phyloP scores from a whole-genome alignment of 1,140 invertebrate genomes.

The Aphelenchoides fujianensis region DNA sequence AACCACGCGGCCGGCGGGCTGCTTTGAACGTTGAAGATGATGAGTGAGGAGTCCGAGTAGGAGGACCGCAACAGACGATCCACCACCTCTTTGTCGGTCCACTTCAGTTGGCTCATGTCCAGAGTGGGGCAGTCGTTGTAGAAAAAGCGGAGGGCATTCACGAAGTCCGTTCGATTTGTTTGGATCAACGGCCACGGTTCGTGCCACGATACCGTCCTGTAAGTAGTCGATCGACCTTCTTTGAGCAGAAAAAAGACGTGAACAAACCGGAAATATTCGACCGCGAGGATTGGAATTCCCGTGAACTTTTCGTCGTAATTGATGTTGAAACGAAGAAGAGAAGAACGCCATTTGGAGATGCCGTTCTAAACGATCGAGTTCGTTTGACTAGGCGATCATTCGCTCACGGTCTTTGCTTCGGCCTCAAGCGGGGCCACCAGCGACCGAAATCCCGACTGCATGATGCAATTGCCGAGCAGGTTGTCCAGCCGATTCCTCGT shows the following conservation, averaged over 20 bases:
- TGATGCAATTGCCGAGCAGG: slow-evolving; percentile 31
- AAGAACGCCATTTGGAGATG: slow-evolving; percentile 23
- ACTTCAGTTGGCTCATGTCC: slow-evolving; percentile 1
- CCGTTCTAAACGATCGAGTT: slow-evolving; percentile 21
- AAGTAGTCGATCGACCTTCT: not conserved
- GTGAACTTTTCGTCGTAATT: slow-evolving; percentile 29
- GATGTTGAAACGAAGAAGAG: slow-evolving; percentile 25
- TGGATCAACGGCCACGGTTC: slow-evolving; percentile 29
- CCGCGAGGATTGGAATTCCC: slow-evolving; percentile 16
- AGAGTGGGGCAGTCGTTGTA: slow-evolving; percentile 14
- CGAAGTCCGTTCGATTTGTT: slow-evolving; percentile 14
- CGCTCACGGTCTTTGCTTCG: slow-evolving; percentile 29
- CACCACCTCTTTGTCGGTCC: slow-evolving; percentile 28
- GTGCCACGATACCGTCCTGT: slow-evolving; percentile 17
- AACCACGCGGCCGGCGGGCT: slow-evolving; percentile 36
- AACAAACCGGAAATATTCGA: slow-evolving; percentile 19
- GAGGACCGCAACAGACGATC: slow-evolving; percentile 30
- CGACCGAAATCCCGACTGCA: slow-evolving; percentile 28
- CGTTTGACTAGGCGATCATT: not conserved
- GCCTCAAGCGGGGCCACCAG: not conserved
- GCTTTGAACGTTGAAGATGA: slow-evolving; percentile 29
- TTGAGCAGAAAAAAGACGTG: not conserved
- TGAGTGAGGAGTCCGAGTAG: slow-evolving; percentile 30
- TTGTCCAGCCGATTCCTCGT: slow-evolving; percentile 33
- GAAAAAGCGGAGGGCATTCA: slow-evolving; percentile 12